Conservation (phyloP, 2,113 vertebrate genomes). For the Cinclus mexicanus region DNA sequence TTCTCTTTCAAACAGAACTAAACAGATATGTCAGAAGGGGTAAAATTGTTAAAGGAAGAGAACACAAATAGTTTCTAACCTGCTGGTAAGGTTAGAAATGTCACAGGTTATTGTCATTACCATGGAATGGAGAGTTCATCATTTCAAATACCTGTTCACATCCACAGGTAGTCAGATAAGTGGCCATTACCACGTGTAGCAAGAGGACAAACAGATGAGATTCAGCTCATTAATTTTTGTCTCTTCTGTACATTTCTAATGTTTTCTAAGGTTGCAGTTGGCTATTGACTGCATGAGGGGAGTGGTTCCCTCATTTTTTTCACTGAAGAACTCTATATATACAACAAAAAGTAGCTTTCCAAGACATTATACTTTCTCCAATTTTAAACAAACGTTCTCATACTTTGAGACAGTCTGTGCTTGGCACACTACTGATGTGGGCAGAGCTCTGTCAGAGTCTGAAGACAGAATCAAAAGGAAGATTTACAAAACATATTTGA, state of each 20-base stretch:
- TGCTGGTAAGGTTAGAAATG: slow-evolving; percentile 81
- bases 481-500: background rate
- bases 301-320: slow-evolving; percentile 10
- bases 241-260: slow-evolving; percentile 25
- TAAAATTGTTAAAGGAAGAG: slow-evolving; percentile 86
- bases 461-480: background rate
- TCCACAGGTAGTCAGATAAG: slow-evolving; percentile 81
- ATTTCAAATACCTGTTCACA: slow-evolving; percentile 81
- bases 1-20: slow-evolving; percentile 80
- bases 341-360: background rate
- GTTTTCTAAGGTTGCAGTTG: slow-evolving; percentile 61
- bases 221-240: slow-evolving; percentile 59
- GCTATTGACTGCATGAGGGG: background rate
- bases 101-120: slow-evolving; percentile 84
- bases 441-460: background rate
- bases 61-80: slow-evolving; percentile 83
- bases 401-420: background rate
- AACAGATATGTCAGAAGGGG: slow-evolving; percentile 81
- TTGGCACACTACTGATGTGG: background rate
- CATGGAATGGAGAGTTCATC: slow-evolving; percentile 78
- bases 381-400: background rate
- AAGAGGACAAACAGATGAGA: slow-evolving; percentile 79
- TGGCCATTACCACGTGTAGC: slow-evolving; percentile 77
- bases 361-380: too few relatives aligned
- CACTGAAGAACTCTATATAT: background rate